Base-by-base conservation (phyloP, 2,888 invertebrate genomes). In the Dryadula phaetusa region DNA sequence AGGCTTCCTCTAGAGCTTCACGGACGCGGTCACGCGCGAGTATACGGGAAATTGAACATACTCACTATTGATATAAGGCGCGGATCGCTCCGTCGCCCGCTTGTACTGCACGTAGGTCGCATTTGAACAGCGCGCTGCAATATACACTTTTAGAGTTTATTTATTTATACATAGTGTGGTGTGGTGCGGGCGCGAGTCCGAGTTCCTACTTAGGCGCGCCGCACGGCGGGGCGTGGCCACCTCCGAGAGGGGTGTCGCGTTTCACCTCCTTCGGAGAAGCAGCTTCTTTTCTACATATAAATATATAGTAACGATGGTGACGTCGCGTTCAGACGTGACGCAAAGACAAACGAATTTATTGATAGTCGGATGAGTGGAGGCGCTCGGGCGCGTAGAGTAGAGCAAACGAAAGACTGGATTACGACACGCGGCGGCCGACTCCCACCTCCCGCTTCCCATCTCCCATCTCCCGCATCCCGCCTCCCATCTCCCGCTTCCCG, bases 1-100 rank as follows among this genome's bases (percentile, higher is more conserved):
- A 92, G 90, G 92, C 91, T 92, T 92, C 92, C 90, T 90, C 86
- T 88, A 90, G 87, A 90, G 90, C 88, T 89, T 88, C 90, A 89
- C 87, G 87, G 83, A 87, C 85, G 87, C 87, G 90, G 86, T 87
- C 86, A 84, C 85, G 75, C 85, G 75, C 78, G 88, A 87, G 90
- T 90, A 90, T 90, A 90, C 90, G 90, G 87, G 84, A 87, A 87
- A 82, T 82, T 85, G 83, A 87, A 86, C 90, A 88, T 90, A 90
- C 90, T 91, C 91, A 89, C 83, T 89, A 84, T 82, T 77, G 74
- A 64, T 62, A 75, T 83, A 86, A 87, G 85, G 80, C 84, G 82
- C 77, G 81, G 80, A 84, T 86, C 81, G 82, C 82, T 80, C 77
- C 77, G 77, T 37, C 47, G 42, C 25, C n/a, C n/a, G n/a, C n/a